Conservation (phyloP, 2,888 invertebrate species). For the Patella ulyssiponensis region DNA sequence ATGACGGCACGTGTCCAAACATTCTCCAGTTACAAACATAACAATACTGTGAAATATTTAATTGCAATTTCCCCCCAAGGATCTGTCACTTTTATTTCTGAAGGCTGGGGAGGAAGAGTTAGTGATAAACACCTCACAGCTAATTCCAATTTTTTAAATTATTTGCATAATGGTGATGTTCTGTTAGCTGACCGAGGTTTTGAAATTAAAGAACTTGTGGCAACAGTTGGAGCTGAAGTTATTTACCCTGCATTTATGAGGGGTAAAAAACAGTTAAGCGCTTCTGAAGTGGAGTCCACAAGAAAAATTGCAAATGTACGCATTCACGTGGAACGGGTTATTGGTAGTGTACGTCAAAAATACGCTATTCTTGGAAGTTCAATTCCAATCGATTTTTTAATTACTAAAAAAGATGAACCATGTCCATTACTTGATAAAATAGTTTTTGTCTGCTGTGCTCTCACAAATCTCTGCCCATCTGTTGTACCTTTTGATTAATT, state of each 20-base stretch:
- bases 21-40: constrained; percentile 46
- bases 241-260: constrained; percentile 44
- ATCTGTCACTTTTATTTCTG: constrained; percentile 43
- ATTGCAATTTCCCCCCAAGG: constrained; percentile 53
- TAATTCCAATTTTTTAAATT: constrained; percentile 36
- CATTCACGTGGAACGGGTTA: constrained; percentile 45
- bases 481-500: too few relatives aligned
- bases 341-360: constrained; percentile 39
- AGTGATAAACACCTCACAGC: constrained; percentile 53
- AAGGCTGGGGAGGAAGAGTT: constrained; percentile 45
- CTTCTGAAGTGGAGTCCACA: constrained; percentile 37
- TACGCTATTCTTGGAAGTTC: constrained; percentile 37
- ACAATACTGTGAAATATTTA: constrained; percentile 48
- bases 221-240: constrained; percentile 32
- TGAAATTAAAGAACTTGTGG: constrained; percentile 39
- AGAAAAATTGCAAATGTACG: constrained; percentile 40
- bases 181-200: constrained; percentile 46
- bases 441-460: constrained; percentile 33
- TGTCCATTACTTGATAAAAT: constrained; percentile 35
- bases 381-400: constrained; percentile 36
- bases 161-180: constrained; percentile 40
- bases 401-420: constrained; percentile 16
- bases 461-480: constrained; percentile 9
- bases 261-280: constrained; percentile 35
- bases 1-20: too few relatives aligned